A percentile compares a stretch with the other conserved stretches of the same genome.
phyloP scores from a whole-genome alignment of 2,888 invertebrate species.

The Lacanobia oleracea region DNA sequence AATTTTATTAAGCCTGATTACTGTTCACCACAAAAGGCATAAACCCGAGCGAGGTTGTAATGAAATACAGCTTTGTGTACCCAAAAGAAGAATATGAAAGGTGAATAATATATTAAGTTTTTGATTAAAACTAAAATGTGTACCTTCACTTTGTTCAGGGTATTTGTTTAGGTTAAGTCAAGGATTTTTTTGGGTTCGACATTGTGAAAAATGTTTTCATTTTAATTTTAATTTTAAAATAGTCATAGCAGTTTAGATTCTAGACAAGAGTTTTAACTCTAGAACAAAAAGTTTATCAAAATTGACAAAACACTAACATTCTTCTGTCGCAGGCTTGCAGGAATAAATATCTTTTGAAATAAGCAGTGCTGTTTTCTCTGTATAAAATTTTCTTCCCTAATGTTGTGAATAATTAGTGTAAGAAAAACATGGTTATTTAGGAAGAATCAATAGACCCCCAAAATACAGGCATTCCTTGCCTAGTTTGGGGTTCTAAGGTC shows the following conservation, averaged over 20 bases:
- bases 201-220: background rate
- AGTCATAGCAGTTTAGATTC: too few relatives aligned
- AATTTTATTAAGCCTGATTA: conserved; percentile 55
- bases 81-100: conserved; percentile 48
- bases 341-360: too few relatives aligned
- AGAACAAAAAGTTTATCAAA: too few relatives aligned
- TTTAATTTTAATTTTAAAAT: background rate
- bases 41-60: conserved; percentile 45
- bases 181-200: conserved; percentile 9
- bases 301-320: too few relatives aligned
- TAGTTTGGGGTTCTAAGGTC: too few relatives aligned
- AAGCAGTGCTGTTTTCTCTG: too few relatives aligned
- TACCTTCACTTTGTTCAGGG: conserved; percentile 15
- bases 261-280: background rate
- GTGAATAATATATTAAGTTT: conserved; percentile 64
- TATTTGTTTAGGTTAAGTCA: conserved; percentile 46
- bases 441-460: too few relatives aligned
- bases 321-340: too few relatives aligned
- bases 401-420: too few relatives aligned
- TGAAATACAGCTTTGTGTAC: conserved; percentile 51
- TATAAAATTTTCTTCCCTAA: too few relatives aligned
- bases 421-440: too few relatives aligned
- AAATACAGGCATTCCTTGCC: too few relatives aligned
- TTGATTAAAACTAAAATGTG: conserved; percentile 65
- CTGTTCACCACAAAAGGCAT: conserved; percentile 33